A percentile compares a stretch with the other conserved stretches of the same genome.
Conservation (phyloP, 92 coral and sea anemone species). For the Epizoanthus rinbou region DNA sequence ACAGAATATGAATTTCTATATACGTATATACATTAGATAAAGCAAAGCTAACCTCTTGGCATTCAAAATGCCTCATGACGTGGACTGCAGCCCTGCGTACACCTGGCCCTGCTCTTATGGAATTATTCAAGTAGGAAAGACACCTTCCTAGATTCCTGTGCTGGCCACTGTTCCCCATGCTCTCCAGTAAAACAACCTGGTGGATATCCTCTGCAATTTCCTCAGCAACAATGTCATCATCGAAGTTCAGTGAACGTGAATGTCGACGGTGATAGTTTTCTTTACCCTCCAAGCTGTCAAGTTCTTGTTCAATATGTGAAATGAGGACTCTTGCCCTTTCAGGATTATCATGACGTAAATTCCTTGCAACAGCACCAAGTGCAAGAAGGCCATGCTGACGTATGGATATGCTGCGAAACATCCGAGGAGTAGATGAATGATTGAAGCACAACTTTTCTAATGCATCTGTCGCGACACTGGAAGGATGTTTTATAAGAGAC, state of each 20-base stretch:
- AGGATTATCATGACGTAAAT: background rate
- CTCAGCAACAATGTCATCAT: background rate
- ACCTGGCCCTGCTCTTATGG: background rate
- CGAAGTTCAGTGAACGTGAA: background rate
- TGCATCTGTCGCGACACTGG: background rate
- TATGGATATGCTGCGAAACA: background rate
- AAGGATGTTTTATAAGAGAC: background rate
- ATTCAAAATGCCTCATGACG: background rate
- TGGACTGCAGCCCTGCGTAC: background rate
- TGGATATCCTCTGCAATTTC: background rate
- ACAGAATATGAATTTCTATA: no score
- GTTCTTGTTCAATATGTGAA: constrained; percentile 3
- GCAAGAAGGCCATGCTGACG: background rate
- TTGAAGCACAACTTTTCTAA: background rate
- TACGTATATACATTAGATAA: background rate
- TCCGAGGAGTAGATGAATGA: background rate
- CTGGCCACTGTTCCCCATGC: background rate
- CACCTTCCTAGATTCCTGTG: background rate
- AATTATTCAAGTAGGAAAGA: background rate
- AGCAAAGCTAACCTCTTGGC: background rate
- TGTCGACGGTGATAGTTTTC: background rate
- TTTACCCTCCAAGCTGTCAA: background rate
- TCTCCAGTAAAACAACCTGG: background rate
- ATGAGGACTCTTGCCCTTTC: background rate
- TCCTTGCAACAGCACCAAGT: constrained; percentile 6